phyloP scores from a whole-genome alignment of 1,140 invertebrate genomes.

The Prorops nasuta region DNA sequence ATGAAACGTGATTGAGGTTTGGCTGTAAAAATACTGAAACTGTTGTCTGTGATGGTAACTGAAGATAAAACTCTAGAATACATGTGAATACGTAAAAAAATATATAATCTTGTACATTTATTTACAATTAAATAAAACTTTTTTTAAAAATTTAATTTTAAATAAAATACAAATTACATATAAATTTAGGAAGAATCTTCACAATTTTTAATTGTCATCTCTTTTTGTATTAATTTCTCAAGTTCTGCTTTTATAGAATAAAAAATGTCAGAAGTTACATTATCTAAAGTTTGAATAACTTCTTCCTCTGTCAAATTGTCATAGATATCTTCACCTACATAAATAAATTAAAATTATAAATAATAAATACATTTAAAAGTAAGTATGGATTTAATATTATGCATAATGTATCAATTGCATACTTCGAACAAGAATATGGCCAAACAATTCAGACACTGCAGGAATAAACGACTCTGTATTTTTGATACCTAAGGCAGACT shows the following conservation, averaged over 20 bases:
- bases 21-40: no score
- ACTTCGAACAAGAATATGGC: constrained; percentile 67
- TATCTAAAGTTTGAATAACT: constrained; percentile 45
- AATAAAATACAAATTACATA: no score
- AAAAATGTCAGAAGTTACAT: constrained; percentile 51
- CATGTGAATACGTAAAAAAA: no score
- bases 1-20: no score
- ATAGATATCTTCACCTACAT: constrained; percentile 55
- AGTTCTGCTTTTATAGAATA: constrained; percentile 23
- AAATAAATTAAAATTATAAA: constrained; percentile 10
- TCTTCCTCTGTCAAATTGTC: constrained; percentile 44
- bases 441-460: constrained; percentile 67
- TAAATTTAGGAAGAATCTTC: no score
- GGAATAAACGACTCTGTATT: constrained; percentile 59
- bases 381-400: constrained; percentile 6
- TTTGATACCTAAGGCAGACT: constrained; percentile 57
- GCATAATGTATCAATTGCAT: constrained; percentile 35
- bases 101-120: no score
- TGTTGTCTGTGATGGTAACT: no score
- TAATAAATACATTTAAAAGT: background rate
- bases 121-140: no score
- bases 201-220: constrained; percentile 1
- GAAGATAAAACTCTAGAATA: no score
- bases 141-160: constrained; percentile 12
- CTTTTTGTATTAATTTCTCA: constrained; percentile 10